These are phyloP conservation scores for Holcopasites calliopsidis DNA, from an alignment of 1,140 invertebrate species.

Conservation along the genomic window DNA sequence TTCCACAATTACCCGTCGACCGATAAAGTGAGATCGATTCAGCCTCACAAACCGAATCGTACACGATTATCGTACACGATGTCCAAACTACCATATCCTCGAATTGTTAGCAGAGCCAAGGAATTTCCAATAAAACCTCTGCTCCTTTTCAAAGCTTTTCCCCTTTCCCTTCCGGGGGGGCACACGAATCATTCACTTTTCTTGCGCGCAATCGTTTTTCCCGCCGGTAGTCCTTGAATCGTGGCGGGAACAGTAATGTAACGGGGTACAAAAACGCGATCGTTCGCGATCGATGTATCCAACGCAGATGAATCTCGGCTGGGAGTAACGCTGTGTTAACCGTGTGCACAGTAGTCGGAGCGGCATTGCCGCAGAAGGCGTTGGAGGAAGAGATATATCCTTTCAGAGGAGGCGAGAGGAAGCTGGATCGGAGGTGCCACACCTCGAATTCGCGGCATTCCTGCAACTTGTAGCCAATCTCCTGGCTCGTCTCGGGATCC, in stretches of 20 bases:
- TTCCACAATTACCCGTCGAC: background rate
- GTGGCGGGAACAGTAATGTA: background rate
- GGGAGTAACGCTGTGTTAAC: conserved; percentile 22
- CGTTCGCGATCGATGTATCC: conserved; percentile 16
- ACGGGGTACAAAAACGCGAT: background rate
- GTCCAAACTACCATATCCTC: background rate
- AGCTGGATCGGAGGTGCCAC: conserved; percentile 48
- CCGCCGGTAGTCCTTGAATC: background rate
- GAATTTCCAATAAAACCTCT: background rate
- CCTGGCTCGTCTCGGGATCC: conserved; percentile 40
- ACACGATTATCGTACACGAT: background rate
- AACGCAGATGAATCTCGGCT: conserved; percentile 25
- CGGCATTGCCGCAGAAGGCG: background rate
- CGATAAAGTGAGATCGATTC: background rate
- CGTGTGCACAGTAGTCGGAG: conserved; percentile 26
- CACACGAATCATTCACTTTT: background rate
- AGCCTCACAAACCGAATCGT: background rate
- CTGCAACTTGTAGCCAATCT: conserved; percentile 56
- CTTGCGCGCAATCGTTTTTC: background rate
- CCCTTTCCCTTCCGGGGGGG: background rate
- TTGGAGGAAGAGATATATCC: conserved; percentile 47
- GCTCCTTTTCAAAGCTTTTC: background rate
- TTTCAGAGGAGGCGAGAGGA: conserved; percentile 26
- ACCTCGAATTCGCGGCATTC: conserved; percentile 71
- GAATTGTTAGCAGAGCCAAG: background rate